These are phyloP conservation scores for Amphipoea lucens DNA, from an alignment of 2,888 invertebrate species.

Conservation along the genomic window DNA sequence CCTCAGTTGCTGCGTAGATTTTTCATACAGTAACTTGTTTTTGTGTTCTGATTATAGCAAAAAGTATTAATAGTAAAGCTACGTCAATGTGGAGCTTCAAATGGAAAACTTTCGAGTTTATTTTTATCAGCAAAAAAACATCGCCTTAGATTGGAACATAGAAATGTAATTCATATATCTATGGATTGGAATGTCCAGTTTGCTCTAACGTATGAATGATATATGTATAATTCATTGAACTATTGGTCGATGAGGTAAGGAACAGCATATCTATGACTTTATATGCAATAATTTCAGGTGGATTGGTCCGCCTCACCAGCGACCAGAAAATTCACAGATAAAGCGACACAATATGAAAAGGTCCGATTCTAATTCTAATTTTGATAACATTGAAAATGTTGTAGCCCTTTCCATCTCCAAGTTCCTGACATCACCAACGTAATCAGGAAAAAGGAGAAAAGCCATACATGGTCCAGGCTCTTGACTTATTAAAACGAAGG, in stretches of 20 bases:
- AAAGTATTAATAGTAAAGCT: conserved; percentile 8
- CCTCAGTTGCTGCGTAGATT: neutral
- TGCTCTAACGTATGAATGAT: neutral
- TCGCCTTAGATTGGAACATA: neutral
- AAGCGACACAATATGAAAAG: neutral
- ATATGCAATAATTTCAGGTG: neutral
- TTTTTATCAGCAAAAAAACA: conserved; percentile 3
- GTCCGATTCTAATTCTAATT: neutral
- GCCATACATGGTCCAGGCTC: neutral
- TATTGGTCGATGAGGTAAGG: neutral
- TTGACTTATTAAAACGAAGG: neutral
- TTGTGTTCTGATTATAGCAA: conserved; percentile 11
- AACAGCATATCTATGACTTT: no score
- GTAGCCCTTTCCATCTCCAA: neutral
- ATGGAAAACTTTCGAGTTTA: conserved; percentile 31
- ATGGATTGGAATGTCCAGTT: neutral
- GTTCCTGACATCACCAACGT: neutral
- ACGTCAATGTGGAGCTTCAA: neutral
- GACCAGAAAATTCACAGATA: neutral
- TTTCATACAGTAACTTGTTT: conserved; percentile 17
- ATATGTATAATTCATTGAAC: neutral
- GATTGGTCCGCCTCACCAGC: neutral
- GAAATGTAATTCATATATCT: no score
- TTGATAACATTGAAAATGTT: neutral
- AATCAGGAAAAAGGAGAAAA: neutral